These are phyloP conservation scores for Drosophila lacertosa DNA, from an alignment of 1,140 invertebrate species.

Conservation along the genomic window DNA sequence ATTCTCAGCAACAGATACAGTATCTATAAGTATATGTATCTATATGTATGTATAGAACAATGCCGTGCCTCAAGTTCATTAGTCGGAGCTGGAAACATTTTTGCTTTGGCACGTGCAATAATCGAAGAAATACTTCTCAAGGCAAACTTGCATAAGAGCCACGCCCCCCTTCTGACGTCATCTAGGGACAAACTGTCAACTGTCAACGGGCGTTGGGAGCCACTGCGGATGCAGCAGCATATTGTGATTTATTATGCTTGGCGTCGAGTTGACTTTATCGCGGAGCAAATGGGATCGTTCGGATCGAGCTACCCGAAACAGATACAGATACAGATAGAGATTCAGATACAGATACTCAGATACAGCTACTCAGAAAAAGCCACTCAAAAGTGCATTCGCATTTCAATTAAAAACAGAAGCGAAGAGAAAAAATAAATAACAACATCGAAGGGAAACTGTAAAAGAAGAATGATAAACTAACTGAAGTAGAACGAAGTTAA, in stretches of 20 bases:
- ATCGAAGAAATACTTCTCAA: conserved; percentile 32
- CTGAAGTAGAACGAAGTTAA: conserved; percentile 21
- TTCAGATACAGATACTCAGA: conserved; percentile 22
- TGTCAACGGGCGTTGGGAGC: conserved; percentile 1
- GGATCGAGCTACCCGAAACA: conserved; percentile 15
- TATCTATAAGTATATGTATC: conserved; percentile 14
- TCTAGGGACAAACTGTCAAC: conserved; percentile 26
- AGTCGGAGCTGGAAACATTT: conserved; percentile 26
- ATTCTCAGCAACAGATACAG: conserved; percentile 8
- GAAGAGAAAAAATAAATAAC: conserved; percentile 40
- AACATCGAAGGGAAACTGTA: conserved; percentile 27
- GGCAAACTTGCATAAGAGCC: conserved; percentile 59
- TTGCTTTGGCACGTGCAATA: conserved; percentile 52
- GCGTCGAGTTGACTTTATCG: conserved; percentile 39
- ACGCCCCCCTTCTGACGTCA: conserved; percentile 56
- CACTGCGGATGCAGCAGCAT: conserved; percentile 42
- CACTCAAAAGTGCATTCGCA: conserved; percentile 79
- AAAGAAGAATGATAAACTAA: conserved; percentile 15
- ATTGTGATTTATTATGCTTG: conserved; percentile 55
- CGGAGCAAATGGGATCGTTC: conserved; percentile 49
- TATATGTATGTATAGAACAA: conserved; percentile 26
- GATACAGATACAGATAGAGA: background rate
- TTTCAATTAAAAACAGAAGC: conserved; percentile 77
- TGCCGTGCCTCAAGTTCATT: conserved; percentile 64
- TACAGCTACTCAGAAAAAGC: conserved; percentile 12